Percentiles rank a stretch among this genome's conserved stretches.
Conservation (phyloP, 2,888 invertebrate species). For the Leptarthrus brevirostris region DNA sequence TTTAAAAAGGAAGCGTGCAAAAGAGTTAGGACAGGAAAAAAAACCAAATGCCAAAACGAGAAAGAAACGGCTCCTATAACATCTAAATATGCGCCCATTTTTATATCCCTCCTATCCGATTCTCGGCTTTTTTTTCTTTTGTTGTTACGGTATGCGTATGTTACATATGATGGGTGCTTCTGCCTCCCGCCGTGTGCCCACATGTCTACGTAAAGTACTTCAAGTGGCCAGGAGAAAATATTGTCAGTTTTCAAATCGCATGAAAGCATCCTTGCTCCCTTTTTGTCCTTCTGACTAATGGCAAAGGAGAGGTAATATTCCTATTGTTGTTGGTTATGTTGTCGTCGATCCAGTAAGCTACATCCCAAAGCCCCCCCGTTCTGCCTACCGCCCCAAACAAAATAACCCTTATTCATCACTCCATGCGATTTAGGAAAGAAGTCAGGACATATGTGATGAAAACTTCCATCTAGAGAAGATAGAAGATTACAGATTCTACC, state of each 20-base stretch:
- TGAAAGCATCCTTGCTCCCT: not conserved
- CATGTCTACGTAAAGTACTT: not conserved
- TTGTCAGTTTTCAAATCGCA: not conserved
- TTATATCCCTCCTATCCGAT: not conserved
- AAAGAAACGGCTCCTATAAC: not conserved
- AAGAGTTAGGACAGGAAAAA: not conserved
- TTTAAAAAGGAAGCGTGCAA: slow-evolving; percentile 1
- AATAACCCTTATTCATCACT: no score
- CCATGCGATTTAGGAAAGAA: not conserved
- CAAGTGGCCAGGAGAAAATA: not conserved
- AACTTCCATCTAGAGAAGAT: not conserved
- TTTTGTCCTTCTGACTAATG: not conserved
- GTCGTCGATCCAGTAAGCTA: not conserved
- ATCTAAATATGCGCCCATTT: slow-evolving; percentile 8
- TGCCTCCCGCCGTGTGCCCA: no score
- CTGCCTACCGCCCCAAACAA: no score
- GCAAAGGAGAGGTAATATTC: no score
- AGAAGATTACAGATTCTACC: not conserved
- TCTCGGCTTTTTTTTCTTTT: not conserved
- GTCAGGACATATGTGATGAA: slow-evolving; percentile 17
- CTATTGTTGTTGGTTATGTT: not conserved
- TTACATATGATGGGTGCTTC: not conserved
- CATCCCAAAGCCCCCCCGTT: not conserved
- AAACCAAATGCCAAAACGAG: not conserved
- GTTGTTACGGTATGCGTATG: not conserved